Evolutionary conservation across 2,113 vertebrate species (phyloP).

Genomic region (Pelecanus crispus): DNA sequence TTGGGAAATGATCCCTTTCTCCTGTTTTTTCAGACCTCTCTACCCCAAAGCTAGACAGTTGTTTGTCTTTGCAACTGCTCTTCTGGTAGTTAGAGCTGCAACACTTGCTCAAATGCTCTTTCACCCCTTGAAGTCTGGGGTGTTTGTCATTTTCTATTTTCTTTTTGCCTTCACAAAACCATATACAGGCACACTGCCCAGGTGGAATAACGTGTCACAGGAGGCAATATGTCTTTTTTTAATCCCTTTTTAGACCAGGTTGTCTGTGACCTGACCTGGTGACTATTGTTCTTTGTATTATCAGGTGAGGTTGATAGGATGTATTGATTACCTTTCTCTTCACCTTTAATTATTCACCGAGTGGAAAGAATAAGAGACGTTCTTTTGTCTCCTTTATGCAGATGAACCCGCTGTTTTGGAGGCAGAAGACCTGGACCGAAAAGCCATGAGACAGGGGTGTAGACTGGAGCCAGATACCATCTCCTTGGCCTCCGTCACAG

Average conservation of each 20-base stretch:
- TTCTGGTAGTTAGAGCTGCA: not conserved
- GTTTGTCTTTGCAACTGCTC: accelerated
- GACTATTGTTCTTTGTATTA: not conserved
- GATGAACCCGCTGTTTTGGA: constrained; percentile 93
- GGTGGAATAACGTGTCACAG: not conserved
- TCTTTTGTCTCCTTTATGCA: constrained; percentile 46
- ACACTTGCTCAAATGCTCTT: not conserved
- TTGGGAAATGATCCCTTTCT: not conserved
- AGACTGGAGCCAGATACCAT: constrained; percentile 85
- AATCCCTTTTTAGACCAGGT: not conserved
- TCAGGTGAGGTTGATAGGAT: not conserved
- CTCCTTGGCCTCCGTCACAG: constrained; percentile 94
- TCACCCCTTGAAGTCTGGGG: not conserved
- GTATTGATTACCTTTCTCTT: not conserved
- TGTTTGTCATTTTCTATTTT: not conserved
- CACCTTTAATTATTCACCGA: not conserved
- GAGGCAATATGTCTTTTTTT: not conserved
- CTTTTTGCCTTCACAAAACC: not conserved
- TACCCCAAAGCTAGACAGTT: accelerated
- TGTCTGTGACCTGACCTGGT: not conserved
- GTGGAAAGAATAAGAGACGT: not conserved
- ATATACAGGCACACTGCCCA: accelerated
- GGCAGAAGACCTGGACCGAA: constrained; percentile 84
- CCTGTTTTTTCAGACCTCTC: not conserved
- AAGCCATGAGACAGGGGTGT: constrained; percentile 72